Percentiles rank a stretch among this genome's conserved stretches.
phyloP scores from a whole-genome alignment of 2,113 vertebrate species.

The Scomber colias region DNA sequence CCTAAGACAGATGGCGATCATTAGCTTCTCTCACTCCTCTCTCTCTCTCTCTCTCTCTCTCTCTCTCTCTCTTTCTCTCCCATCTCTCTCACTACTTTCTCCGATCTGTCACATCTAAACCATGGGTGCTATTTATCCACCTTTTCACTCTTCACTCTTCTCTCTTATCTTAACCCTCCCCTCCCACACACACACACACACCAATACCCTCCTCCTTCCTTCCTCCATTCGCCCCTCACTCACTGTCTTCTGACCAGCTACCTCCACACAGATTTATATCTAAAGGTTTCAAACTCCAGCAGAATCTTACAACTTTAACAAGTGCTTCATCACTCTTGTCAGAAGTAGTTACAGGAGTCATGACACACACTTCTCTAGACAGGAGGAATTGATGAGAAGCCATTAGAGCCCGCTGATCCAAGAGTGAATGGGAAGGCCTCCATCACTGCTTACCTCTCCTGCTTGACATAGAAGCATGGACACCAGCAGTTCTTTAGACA shows the following conservation, averaged over 20 bases:
- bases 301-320: constrained; percentile 78
- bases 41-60: background rate
- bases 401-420: constrained; percentile 71
- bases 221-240: constrained; percentile 42
- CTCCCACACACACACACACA: background rate
- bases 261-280: constrained; percentile 75
- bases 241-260: constrained; percentile 55
- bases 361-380: constrained; percentile 76
- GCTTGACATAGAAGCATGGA: constrained; percentile 30
- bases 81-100: background rate
- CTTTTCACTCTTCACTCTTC: constrained; percentile 51
- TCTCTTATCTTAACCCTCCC: background rate
- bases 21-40: constrained; percentile 63
- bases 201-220: background rate
- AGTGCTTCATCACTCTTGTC: constrained; percentile 81
- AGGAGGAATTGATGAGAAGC: constrained; percentile 75
- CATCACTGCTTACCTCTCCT: constrained; percentile 33
- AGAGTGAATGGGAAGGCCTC: constrained; percentile 55
- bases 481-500: background rate
- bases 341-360: constrained; percentile 79
- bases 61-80: background rate
- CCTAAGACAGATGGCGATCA: constrained; percentile 79
- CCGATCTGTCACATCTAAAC: constrained; percentile 64
- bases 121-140: constrained; percentile 51
- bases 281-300: constrained; percentile 72